phyloP scores from a whole-genome alignment of 2,113 vertebrate genomes.

The Lipophrys pholis region DNA sequence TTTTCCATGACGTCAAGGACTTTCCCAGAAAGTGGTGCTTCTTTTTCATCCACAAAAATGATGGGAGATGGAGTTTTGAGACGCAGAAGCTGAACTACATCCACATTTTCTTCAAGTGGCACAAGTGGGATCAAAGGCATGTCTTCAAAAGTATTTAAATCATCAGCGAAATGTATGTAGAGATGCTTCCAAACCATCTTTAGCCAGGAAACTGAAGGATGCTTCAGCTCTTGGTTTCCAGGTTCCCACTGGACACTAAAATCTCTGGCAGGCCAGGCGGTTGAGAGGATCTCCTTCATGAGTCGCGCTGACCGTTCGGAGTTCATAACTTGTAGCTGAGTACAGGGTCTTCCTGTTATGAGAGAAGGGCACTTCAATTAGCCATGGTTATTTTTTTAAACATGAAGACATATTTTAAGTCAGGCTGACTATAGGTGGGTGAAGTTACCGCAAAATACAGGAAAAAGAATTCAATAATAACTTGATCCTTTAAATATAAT shows the following conservation, averaged over 20 bases:
- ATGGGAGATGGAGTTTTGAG: constrained; percentile 92
- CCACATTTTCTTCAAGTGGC: constrained; percentile 83
- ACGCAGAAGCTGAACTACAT: constrained; percentile 87
- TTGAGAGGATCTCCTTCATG: constrained; percentile 92
- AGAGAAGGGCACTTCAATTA: constrained; percentile 31
- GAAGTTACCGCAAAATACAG: constrained; percentile 13
- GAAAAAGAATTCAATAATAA: not conserved
- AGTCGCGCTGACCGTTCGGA: constrained; percentile 94
- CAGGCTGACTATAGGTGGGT: not conserved
- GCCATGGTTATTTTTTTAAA: not conserved
- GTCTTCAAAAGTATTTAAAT: constrained; percentile 93
- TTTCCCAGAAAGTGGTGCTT: constrained; percentile 86
- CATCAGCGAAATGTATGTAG: constrained; percentile 95
- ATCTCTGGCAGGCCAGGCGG: constrained; percentile 90
- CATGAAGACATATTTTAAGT: constrained; percentile 6
- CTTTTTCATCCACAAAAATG: constrained; percentile 87
- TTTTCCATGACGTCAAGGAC: constrained; percentile 90
- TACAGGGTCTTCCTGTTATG: constrained; percentile 92
- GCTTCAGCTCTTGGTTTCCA: constrained; percentile 87
- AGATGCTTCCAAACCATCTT: constrained; percentile 96
- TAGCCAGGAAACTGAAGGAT: constrained; percentile 91
- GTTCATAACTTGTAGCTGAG: constrained; percentile 93
- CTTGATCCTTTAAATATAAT: not conserved
- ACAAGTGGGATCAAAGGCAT: constrained; percentile 95
- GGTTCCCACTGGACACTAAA: constrained; percentile 93